Percentiles rank a stretch among this genome's conserved stretches.
phyloP scores from a whole-genome alignment of 2,113 vertebrate species.

The Pseudolaguvia tuberculata region DNA sequence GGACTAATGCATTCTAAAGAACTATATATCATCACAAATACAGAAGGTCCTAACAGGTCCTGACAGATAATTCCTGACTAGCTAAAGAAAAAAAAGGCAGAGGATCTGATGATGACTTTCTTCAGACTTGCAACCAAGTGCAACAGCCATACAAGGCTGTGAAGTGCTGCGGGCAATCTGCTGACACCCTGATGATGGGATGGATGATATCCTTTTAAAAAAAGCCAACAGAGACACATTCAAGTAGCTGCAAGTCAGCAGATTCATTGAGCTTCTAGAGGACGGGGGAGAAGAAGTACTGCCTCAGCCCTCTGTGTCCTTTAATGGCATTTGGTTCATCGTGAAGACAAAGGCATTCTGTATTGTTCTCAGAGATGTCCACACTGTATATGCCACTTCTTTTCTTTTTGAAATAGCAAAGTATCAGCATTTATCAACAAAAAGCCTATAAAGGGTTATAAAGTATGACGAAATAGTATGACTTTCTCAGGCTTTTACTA shows the following conservation, averaged over 20 bases:
- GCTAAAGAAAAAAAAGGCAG: slow-evolving; percentile 17
- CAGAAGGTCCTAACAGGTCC: slow-evolving; percentile 13
- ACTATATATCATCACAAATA: slow-evolving; percentile 13
- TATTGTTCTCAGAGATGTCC: slow-evolving; percentile 29
- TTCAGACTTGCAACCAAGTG: slow-evolving; percentile 12
- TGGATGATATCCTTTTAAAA: slow-evolving; percentile 36
- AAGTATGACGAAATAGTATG: slow-evolving; percentile 19
- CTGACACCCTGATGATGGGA: slow-evolving; percentile 32
- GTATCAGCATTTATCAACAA: slow-evolving; percentile 18
- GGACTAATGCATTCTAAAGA: slow-evolving; percentile 18
- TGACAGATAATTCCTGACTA: slow-evolving; percentile 35
- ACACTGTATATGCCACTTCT: slow-evolving; percentile 30
- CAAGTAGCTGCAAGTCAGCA: slow-evolving; percentile 45
- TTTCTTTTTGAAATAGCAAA: slow-evolving; percentile 24
- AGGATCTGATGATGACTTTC: slow-evolving; percentile 20
- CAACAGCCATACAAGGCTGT: slow-evolving; percentile 5
- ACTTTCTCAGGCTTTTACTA: slow-evolving; percentile 13
- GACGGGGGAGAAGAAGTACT: slow-evolving; percentile 23
- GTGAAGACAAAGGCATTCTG: slow-evolving; percentile 46
- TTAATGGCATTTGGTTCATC: slow-evolving; percentile 35
- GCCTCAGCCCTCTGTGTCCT: slow-evolving; percentile 12
- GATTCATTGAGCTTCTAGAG: slow-evolving; percentile 36
- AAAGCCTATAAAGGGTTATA: slow-evolving; percentile 14
- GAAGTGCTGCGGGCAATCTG: slow-evolving; percentile 33
- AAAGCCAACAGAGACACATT: slow-evolving; percentile 36